Base-by-base conservation (phyloP, 1,140 invertebrate genomes). In the Bombus confusus region DNA sequence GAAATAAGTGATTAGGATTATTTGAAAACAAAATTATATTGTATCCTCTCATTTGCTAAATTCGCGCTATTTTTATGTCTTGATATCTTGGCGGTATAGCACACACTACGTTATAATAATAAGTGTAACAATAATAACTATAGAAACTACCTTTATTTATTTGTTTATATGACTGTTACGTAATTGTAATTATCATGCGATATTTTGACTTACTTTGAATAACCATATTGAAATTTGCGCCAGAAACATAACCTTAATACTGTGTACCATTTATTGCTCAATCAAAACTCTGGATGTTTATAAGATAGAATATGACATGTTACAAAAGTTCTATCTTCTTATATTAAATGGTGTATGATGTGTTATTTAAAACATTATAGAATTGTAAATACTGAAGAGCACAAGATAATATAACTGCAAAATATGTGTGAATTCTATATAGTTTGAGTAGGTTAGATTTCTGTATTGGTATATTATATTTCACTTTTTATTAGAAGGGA, bases 191-290 rank as follows among this genome's bases (percentile, higher is more conserved):
- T 47, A 69, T 34, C 12, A 28, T 47, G 41, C 18, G 13, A 62
- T n/a, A 64, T 74, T n/a, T 69, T 80, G n/a, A 39, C 2, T 13
- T 34, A 25, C 4, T 62, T 74, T 43, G 8, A 12, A 34, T 64
- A 74, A 37, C 52, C 15, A 3, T 1, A 10, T 75, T n/a, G 1
- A 37, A n/a, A 47, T 37, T 15, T 64, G n/a, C 10, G 22, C 0
- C 22, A 15, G 3, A 13, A 6, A 47, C 71, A 34, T 82, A 82
- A 82, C 80, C 72, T 82, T 18, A 64, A 18, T 3, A 52, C 28
- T n/a, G 28, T 47, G 13, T 8, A 18, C 5, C 2, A 15, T 18
- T 43, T 31, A 4, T 1, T 47, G 25, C 13, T 22, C 2, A n/a
- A 39, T 31, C 41, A 34, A 34, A 15, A 25, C 31, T 31, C 31